These are phyloP conservation scores for Sminthopsis crassicaudata DNA, from an alignment of 2,113 vertebrate species.

Conservation along the genomic window DNA sequence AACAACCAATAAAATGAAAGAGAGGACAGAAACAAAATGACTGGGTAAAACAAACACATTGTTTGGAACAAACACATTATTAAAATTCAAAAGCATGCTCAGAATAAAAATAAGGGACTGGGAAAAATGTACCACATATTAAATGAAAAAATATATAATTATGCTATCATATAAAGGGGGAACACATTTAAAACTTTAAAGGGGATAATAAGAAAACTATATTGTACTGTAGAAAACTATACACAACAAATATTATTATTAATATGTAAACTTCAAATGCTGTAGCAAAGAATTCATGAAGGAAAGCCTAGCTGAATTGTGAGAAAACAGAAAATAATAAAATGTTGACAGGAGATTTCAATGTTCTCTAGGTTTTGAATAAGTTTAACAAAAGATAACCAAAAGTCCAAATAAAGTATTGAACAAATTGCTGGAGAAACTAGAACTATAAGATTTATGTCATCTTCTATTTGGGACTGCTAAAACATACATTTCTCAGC, in stretches of 20 bases:
- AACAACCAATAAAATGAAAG: neutral
- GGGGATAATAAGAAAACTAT: neutral
- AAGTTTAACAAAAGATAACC: neutral
- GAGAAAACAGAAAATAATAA: neutral
- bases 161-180: neutral
- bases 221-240: neutral
- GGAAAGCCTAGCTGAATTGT: neutral
- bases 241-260: neutral
- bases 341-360: neutral
- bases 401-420: neutral
- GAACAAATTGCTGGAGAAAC: neutral
- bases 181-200: neutral
- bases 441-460: neutral
- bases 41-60: neutral
- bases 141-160: neutral
- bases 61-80: neutral
- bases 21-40: neutral
- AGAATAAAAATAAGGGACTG: neutral
- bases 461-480: neutral
- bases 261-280: neutral
- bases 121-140: neutral
- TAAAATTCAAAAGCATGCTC: neutral
- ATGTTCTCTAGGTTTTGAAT: neutral
- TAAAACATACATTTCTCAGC: no score
- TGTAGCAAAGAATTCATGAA: neutral